A percentile compares a stretch with the other conserved stretches of the same genome.
Evolutionary conservation across 2,888 invertebrate species (phyloP).

Genomic region (Hydriomena furcata): DNA sequence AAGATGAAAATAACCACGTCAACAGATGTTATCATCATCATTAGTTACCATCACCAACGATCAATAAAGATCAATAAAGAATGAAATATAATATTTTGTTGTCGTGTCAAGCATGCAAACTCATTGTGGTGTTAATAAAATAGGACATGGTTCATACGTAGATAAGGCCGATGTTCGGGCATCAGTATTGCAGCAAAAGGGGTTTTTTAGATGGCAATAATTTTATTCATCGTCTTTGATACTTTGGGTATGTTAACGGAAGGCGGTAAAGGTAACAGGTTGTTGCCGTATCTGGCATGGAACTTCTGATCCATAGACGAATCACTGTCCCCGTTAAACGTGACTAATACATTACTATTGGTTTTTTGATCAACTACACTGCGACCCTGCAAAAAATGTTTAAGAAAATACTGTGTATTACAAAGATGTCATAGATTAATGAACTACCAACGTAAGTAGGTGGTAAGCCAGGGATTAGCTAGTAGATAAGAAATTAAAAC

Average conservation of each 20-base stretch:
- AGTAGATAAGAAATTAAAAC: conserved; percentile 39
- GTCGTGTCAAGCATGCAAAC: conserved; percentile 22
- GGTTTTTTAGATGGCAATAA: conserved; percentile 35
- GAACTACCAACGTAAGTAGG: too few relatives aligned
- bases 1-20: too few relatives aligned
- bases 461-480: not conserved
- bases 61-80: too few relatives aligned
- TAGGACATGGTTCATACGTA: conserved; percentile 28
- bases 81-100: not conserved
- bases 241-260: conserved; percentile 77
- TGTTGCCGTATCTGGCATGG: conserved; percentile 78
- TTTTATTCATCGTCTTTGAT: conserved; percentile 54
- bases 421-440: conserved; percentile 1
- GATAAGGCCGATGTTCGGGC: conserved; percentile 14
- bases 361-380: conserved; percentile 35
- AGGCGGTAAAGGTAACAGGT: conserved; percentile 74
- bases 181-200: conserved; percentile 7
- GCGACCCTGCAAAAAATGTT: conserved; percentile 61
- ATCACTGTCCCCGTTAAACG: conserved; percentile 53
- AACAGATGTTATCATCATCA: too few relatives aligned
- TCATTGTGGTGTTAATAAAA: conserved; percentile 21
- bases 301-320: conserved; percentile 71
- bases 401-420: conserved; percentile 7
- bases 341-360: conserved; percentile 40
- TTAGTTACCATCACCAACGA: conserved; percentile 9